Percentiles rank a stretch among this genome's conserved stretches.
Evolutionary conservation across 2,888 invertebrate species (phyloP).

Genomic region (Hypolimnas misippus): DNA sequence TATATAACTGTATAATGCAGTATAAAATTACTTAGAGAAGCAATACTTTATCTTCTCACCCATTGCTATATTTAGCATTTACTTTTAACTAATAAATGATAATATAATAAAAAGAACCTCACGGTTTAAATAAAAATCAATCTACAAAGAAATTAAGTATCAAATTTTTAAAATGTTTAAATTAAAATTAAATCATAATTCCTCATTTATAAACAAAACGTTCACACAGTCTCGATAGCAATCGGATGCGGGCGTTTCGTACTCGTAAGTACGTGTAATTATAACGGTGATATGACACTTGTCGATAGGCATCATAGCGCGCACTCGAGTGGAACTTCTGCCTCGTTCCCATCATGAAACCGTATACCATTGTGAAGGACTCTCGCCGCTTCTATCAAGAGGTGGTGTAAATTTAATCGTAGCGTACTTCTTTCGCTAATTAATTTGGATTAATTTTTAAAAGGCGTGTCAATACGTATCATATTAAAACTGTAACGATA

Average conservation of each 20-base stretch:
- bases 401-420: neutral
- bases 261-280: constrained; percentile 39
- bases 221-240: constrained; percentile 32
- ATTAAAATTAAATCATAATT: neutral
- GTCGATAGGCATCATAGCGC: constrained; percentile 48
- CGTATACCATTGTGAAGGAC: constrained; percentile 56
- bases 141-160: too few relatives aligned
- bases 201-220: constrained; percentile 22
- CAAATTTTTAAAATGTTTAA: too few relatives aligned
- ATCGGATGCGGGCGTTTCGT: constrained; percentile 45
- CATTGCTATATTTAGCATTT: too few relatives aligned
- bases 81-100: too few relatives aligned
- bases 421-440: neutral
- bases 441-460: constrained; percentile 3
- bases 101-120: too few relatives aligned
- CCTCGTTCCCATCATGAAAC: constrained; percentile 68
- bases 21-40: too few relatives aligned
- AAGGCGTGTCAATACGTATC: neutral
- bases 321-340: constrained; percentile 56
- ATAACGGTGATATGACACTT: constrained; percentile 58
- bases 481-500: neutral
- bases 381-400: constrained; percentile 9
- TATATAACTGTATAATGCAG: too few relatives aligned
- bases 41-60: too few relatives aligned
- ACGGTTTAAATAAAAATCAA: too few relatives aligned